Conservation (phyloP, 2,888 invertebrate genomes). For the Athripsodes cinereus region DNA sequence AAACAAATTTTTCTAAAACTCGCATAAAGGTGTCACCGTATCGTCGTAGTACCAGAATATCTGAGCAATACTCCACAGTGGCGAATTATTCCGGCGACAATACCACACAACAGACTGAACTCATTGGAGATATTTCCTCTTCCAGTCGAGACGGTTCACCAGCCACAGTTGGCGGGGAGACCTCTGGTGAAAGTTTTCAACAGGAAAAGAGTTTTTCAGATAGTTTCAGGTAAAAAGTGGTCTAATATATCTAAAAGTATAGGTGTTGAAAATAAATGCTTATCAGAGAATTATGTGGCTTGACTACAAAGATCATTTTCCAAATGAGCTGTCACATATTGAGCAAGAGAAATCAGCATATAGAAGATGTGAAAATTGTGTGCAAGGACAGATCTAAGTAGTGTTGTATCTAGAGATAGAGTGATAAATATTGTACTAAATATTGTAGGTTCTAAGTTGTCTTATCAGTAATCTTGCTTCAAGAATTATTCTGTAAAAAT, state of each 20-base stretch:
- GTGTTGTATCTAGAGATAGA: background rate
- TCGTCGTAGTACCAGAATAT: slow-evolving; percentile 36
- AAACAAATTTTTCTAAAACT: slow-evolving; percentile 44
- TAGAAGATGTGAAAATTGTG: background rate
- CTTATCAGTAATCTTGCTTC: too few species aligned
- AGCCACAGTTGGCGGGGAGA: slow-evolving; percentile 12
- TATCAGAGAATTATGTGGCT: too few species aligned
- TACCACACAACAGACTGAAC: slow-evolving; percentile 24
- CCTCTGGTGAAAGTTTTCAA: slow-evolving; percentile 9
- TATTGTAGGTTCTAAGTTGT: too few species aligned
- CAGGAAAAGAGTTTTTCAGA: slow-evolving; percentile 16
- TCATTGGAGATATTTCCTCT: slow-evolving; percentile 23
- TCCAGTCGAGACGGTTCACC: slow-evolving; percentile 20
- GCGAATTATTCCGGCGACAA: slow-evolving; percentile 44
- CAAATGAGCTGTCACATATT: too few species aligned
- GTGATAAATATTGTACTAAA: too few species aligned
- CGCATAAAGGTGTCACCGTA: slow-evolving; percentile 48
- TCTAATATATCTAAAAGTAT: too few species aligned
- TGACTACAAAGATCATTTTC: too few species aligned
- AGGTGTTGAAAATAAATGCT: too few species aligned
- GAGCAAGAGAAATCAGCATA: too few species aligned
- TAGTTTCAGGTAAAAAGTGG: slow-evolving; percentile 16
- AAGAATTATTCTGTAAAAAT: too few species aligned
- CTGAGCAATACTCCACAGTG: slow-evolving; percentile 36
- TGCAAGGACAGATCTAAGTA: background rate